Evolutionary conservation across 2,113 vertebrate genomes (phyloP), one percentile per base, ranked within the genome.

Genomic region (Antechinus stuartii): DNA sequence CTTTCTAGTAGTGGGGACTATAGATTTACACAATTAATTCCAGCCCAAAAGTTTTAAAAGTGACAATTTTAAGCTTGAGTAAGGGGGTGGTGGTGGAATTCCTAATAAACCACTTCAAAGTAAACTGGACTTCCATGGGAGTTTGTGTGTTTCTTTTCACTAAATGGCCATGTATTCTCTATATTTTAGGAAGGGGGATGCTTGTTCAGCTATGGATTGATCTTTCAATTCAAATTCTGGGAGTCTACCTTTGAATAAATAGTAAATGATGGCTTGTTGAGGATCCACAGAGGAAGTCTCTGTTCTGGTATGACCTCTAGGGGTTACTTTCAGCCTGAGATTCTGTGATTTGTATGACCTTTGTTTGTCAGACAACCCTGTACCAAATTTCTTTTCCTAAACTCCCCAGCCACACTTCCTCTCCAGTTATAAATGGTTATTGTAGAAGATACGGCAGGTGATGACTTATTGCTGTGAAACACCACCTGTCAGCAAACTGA

Each of bases 401-500:
- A 12, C 8, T 8, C 1, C 89, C 46, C 92, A 42, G 95, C 42
- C 92, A 84, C 95, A 25, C 91, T 42, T 68, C 56, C 96, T 96
- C 94, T 91, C 93, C 24, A 90, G 24, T 47, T 90, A 47, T 47
- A 96, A 68, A 68, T 0, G 0, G 53, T 89, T 94, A 90, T 84
- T 53, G 3, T 5, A 24, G 91, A 91, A 89, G 94, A 90, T 4
- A 0, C 2, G 0, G 92, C 94, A 49, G 90, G 92, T 95, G 95
- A 97, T 49, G 50, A 54, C 97, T 55, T 96, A 92, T 61, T 16
- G 92, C n/a, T 96, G 92, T 90, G 30, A 52, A 92, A 96, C 92
- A 95, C 61, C 89, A 93, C 96, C 97, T 94, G 94, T 94, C 97
- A 30, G 9, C 95, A 97, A 57, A 96, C 97, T 97, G 91, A 90